phyloP scores from a whole-genome alignment of 1,140 invertebrate species.

The Danaus melanippus region DNA sequence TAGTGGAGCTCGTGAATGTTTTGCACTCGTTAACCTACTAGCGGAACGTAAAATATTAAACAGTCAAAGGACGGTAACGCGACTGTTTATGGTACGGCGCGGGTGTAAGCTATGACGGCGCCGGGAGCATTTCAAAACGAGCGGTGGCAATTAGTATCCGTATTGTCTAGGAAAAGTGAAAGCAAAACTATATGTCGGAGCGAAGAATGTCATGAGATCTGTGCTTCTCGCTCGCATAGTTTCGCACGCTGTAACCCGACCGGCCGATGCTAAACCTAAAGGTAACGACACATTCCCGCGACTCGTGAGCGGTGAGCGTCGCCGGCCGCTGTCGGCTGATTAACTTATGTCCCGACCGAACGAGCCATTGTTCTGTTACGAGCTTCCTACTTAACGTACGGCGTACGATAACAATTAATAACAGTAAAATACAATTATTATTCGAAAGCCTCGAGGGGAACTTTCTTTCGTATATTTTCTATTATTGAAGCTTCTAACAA shows the following conservation, averaged over 20 bases:
- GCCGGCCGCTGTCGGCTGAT: constrained; percentile 33
- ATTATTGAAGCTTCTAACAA: background rate
- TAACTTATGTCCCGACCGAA: constrained; percentile 33
- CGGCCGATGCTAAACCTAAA: constrained; percentile 25
- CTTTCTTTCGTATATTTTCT: background rate
- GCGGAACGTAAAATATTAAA: background rate
- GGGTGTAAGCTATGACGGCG: no score
- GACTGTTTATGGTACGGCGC: no score
- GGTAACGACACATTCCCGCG: constrained; percentile 31
- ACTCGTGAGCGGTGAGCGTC: constrained; percentile 15
- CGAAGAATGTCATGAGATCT: constrained; percentile 33
- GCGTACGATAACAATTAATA: constrained; percentile 7
- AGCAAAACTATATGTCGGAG: constrained; percentile 25
- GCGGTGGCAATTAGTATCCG: background rate
- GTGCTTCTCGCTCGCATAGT: constrained; percentile 43
- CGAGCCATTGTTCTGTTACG: constrained; percentile 34
- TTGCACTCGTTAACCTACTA: no score
- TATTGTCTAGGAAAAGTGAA: constrained; percentile 27
- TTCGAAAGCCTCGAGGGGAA: background rate
- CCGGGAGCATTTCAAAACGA: no score
- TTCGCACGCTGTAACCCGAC: constrained; percentile 57
- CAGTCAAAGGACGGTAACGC: background rate
- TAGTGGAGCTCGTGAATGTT: constrained; percentile 1
- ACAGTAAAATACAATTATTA: constrained; percentile 7
- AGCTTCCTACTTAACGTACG: constrained; percentile 20